Percentiles rank a stretch among this genome's conserved stretches.
Evolutionary conservation across 1,140 invertebrate genomes (phyloP).

Genomic region (Drosophila ambigua): DNA sequence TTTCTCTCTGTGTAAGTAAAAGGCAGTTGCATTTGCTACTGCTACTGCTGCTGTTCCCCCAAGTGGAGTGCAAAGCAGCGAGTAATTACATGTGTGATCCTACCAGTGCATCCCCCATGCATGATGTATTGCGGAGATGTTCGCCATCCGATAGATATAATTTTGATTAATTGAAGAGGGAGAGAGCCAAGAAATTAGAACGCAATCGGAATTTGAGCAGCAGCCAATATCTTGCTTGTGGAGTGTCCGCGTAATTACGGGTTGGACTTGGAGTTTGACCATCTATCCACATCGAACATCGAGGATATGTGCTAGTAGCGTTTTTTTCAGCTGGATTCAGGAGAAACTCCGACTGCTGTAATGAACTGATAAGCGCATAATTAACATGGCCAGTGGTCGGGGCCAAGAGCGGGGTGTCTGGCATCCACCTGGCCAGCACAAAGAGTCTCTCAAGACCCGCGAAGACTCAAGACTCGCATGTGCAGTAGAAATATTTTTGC

Average conservation of each 20-base stretch:
- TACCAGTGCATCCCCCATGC: too few species aligned
- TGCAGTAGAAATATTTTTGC: slow-evolving; percentile 35
- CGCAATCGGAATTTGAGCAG: slow-evolving; percentile 31
- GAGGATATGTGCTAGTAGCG: too few species aligned
- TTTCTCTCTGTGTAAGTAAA: slow-evolving; percentile 10
- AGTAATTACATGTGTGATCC: slow-evolving; percentile 49
- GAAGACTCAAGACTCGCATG: slow-evolving; percentile 30
- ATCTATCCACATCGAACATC: too few species aligned
- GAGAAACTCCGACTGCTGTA: slow-evolving; percentile 42
- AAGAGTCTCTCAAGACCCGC: background rate
- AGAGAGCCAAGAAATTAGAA: slow-evolving; percentile 46
- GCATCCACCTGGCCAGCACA: slow-evolving; percentile 38
- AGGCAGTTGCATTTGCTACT: background rate
- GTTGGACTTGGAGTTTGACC: background rate
- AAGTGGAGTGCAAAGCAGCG: slow-evolving; percentile 36
- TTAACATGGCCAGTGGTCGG: slow-evolving; percentile 52
- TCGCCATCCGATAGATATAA: slow-evolving; percentile 57
- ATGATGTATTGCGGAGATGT: slow-evolving; percentile 24
- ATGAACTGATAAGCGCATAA: slow-evolving; percentile 79
- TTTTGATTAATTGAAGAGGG: slow-evolving; percentile 57
- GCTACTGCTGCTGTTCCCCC: slow-evolving; percentile 9
- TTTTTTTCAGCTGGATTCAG: slow-evolving; percentile 3
- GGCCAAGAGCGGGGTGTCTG: slow-evolving; percentile 2
- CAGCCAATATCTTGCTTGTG: background rate
- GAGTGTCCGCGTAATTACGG: slow-evolving; percentile 31